These are phyloP conservation scores for Epiblema foenella DNA, from an alignment of 2,888 invertebrate species.

Conservation along the genomic window DNA sequence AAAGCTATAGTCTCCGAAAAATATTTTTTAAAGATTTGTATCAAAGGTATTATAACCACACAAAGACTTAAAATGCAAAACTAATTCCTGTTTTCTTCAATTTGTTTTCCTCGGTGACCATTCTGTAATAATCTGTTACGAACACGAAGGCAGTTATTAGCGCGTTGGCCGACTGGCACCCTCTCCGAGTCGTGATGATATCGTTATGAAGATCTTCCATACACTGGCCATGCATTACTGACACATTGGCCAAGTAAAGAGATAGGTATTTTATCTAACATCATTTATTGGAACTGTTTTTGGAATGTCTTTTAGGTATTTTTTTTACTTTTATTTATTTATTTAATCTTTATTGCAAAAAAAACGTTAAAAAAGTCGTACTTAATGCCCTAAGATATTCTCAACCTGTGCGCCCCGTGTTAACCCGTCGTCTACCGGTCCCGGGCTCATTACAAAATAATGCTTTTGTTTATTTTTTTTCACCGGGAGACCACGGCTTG, in stretches of 20 bases:
- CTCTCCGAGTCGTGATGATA: constrained; percentile 20
- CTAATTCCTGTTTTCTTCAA: no score
- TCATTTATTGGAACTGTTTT: not conserved
- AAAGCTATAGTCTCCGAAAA: no score
- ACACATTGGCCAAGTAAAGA: not conserved
- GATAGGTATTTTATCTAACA: not conserved
- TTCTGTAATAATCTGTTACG: constrained; percentile 10
- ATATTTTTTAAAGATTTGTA: not conserved
- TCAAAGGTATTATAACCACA: not conserved
- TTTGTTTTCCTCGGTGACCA: not conserved
- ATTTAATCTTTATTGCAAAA: no score
- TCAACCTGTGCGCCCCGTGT: no score
- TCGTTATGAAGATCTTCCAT: constrained; percentile 25
- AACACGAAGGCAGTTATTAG: constrained; percentile 16
- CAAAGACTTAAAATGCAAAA: not conserved
- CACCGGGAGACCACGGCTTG: no score
- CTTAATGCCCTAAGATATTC: no score
- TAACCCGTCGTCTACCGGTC: no score
- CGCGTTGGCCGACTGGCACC: constrained; percentile 6
- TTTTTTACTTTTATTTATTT: no score
- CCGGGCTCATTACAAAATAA: no score
- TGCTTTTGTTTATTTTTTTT: no score
- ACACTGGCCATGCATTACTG: constrained; percentile 17
- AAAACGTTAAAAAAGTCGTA: no score
- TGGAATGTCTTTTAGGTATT: no score